Conservation (phyloP, 2,113 vertebrate genomes). For the Ceratotherium simum region DNA sequence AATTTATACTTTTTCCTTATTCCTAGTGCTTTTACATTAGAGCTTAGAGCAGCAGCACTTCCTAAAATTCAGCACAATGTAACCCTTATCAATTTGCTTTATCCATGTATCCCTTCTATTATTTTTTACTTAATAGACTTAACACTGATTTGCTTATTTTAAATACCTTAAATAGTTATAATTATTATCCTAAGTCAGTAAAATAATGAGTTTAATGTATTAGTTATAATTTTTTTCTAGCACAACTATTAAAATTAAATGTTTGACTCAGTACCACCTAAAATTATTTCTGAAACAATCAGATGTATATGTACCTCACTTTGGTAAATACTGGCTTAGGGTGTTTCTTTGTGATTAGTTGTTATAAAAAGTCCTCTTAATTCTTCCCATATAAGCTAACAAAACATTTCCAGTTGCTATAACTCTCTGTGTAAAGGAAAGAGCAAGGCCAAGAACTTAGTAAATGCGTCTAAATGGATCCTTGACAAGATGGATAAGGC, state of each 20-base stretch:
- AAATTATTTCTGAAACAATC: background rate
- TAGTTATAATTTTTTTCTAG: background rate
- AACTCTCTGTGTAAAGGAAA: background rate
- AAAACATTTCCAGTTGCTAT: background rate
- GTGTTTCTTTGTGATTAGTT: background rate
- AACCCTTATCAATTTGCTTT: background rate
- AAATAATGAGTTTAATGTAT: background rate
- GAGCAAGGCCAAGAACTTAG: background rate
- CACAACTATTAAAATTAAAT: conserved; percentile 26
- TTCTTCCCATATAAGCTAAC: background rate
- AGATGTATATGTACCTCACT: background rate
- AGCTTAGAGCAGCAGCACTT: background rate
- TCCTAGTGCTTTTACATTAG: background rate
- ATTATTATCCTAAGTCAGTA: background rate
- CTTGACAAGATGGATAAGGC: background rate
- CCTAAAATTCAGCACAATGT: background rate
- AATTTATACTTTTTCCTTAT: background rate
- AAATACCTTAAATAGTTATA: background rate
- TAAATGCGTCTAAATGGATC: background rate
- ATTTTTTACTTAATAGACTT: background rate
- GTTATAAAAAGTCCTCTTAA: background rate
- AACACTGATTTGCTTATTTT: background rate
- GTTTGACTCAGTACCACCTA: background rate
- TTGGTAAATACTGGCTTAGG: background rate
- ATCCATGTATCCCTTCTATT: background rate